These are phyloP conservation scores for Triplophysa siluroides DNA, from an alignment of 2,113 vertebrate species.

Conservation along the genomic window DNA sequence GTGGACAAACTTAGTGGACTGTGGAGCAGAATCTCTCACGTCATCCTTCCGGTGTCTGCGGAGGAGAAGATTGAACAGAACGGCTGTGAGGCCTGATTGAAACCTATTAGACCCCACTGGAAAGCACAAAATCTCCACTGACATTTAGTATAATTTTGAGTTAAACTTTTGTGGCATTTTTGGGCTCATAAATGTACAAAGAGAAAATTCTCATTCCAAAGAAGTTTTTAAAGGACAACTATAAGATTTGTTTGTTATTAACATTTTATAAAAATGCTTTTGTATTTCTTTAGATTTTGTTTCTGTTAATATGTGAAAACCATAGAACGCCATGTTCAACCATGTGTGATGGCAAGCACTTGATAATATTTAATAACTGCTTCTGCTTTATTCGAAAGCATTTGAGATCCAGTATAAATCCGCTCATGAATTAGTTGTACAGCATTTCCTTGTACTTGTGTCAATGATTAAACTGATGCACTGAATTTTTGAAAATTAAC, in stretches of 20 bases:
- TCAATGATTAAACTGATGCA: not conserved
- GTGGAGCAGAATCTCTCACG: conserved; percentile 80
- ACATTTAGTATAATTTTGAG: too few species aligned
- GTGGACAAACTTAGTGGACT: conserved; percentile 75
- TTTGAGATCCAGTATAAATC: not conserved
- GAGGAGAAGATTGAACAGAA: conserved; percentile 60
- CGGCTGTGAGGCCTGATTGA: conserved; percentile 54
- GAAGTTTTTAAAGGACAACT: conserved; percentile 1
- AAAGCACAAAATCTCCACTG: not conserved
- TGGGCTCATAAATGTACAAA: too few species aligned
- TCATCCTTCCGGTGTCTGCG: conserved; percentile 71
- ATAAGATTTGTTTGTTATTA: not conserved
- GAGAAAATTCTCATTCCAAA: not conserved
- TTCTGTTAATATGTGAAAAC: not conserved
- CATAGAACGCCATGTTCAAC: not conserved
- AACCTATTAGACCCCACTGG: not conserved
- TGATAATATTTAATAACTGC: not conserved
- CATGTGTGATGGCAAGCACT: not conserved
- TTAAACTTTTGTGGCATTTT: not conserved
- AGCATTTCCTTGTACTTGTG: not conserved
- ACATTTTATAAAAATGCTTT: conserved; percentile 14
- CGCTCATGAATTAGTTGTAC: not conserved
- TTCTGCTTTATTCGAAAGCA: not conserved
- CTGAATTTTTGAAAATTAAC: not conserved
- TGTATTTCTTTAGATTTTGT: not conserved